Evolutionary conservation across 2,797 vertebrate species (phyloP).

Genomic region (Rhinogobio ventralis): DNA sequence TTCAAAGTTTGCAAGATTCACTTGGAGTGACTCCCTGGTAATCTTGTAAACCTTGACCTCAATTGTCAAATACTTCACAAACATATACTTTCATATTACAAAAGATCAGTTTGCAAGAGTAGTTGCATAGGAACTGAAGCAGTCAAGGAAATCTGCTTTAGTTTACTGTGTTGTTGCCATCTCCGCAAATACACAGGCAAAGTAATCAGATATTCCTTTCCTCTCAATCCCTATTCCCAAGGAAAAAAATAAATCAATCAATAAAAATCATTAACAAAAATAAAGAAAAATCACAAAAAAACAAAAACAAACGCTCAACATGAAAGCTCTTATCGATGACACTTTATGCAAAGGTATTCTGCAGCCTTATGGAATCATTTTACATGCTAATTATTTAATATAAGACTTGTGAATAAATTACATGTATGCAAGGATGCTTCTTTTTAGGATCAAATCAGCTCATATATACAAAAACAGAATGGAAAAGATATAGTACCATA

Average conservation of each 20-base stretch:
- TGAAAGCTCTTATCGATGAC: slow-evolving; percentile 91
- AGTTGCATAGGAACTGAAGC: slow-evolving; percentile 89
- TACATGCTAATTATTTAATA: slow-evolving; percentile 55
- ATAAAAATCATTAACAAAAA: slow-evolving; percentile 61
- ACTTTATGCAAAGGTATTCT: slow-evolving; percentile 93
- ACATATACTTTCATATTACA: slow-evolving; percentile 74
- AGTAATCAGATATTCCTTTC: slow-evolving; percentile 90
- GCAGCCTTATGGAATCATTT: slow-evolving; percentile 98
- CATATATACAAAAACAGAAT: slow-evolving; percentile 34
- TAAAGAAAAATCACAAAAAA: slow-evolving; percentile 76
- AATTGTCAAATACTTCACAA: slow-evolving; percentile 77
- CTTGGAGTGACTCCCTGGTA: slow-evolving; percentile 86
- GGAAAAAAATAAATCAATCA: slow-evolving; percentile 66
- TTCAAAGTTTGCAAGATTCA: slow-evolving; percentile 95
- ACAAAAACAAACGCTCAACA: slow-evolving; percentile 83
- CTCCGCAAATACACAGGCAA: slow-evolving; percentile 78
- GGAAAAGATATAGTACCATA: slow-evolving; percentile 50
- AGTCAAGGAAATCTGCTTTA: slow-evolving; percentile 90
- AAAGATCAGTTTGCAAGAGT: slow-evolving; percentile 83
- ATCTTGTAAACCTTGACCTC: slow-evolving; percentile 93
- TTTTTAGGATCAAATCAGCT: slow-evolving; percentile 53
- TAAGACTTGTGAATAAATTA: slow-evolving; percentile 57
- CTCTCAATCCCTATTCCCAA: slow-evolving; percentile 91
- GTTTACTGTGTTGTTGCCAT: slow-evolving; percentile 75
- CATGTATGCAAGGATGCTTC: slow-evolving; percentile 80